Evolutionary conservation across 2,113 vertebrate genomes (phyloP).

Genomic region (Oryzias melastigma): DNA sequence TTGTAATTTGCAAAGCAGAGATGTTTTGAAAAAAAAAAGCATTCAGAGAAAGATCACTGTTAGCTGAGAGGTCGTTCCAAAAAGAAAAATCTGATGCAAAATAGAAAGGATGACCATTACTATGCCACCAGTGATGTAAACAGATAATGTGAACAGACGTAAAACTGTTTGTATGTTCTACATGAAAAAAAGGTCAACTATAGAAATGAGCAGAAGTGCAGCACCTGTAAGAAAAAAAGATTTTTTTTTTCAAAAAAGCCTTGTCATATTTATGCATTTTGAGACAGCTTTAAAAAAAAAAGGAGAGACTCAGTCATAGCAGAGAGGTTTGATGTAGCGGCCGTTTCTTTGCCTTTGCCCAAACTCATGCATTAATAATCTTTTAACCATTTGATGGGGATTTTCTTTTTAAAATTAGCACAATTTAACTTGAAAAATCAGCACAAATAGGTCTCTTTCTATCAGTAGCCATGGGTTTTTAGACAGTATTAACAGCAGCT

Average conservation of each 20-base stretch:
- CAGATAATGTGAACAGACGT: constrained; percentile 63
- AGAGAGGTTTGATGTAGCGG: constrained; percentile 72
- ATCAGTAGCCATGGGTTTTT: constrained; percentile 57
- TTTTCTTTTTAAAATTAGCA: constrained; percentile 44
- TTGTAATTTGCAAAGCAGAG: constrained; percentile 74
- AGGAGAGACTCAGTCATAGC: constrained; percentile 75
- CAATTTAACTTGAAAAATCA: constrained; percentile 65
- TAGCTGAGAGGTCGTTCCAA: constrained; percentile 43
- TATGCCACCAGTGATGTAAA: constrained; percentile 64
- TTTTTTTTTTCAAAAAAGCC: constrained; percentile 75
- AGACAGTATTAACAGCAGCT: constrained; percentile 41
- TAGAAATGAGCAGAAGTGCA: constrained; percentile 83
- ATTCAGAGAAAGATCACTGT: constrained; percentile 44
- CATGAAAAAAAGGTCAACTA: constrained; percentile 80
- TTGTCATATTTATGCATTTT: constrained; percentile 84
- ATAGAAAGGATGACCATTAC: constrained; percentile 63
- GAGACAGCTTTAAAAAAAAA: constrained; percentile 82
- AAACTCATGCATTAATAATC: constrained; percentile 67
- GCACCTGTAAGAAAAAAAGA: constrained; percentile 69
- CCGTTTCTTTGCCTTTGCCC: constrained; percentile 79
- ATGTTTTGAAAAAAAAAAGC: constrained; percentile 56
- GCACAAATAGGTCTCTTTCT: constrained; percentile 51
- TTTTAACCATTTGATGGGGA: constrained; percentile 54
- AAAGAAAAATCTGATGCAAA: constrained; percentile 59
- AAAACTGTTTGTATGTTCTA: constrained; percentile 90